Evolutionary conservation across 2,113 vertebrate species (phyloP).

Genomic region (Phainopepla nitens): DNA sequence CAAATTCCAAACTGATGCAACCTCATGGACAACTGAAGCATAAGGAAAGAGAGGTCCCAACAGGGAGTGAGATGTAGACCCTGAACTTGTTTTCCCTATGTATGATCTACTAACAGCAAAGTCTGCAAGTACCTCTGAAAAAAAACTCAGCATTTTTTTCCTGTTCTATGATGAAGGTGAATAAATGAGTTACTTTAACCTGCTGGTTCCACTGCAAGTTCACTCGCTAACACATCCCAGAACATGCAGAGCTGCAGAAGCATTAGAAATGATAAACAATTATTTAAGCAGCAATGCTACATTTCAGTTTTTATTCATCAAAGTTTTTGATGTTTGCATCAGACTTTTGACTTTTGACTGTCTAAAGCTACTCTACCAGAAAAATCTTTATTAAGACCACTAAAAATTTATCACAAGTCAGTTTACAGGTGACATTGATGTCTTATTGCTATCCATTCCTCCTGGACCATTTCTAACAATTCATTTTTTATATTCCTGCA

Average conservation of each 20-base stretch:
- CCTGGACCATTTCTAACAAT: constrained; percentile 62
- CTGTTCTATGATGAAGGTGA: not conserved
- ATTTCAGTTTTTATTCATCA: constrained; percentile 47
- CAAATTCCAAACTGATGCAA: not conserved
- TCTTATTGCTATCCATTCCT: constrained; percentile 74
- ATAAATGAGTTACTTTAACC: not conserved
- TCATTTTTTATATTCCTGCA: constrained; percentile 72
- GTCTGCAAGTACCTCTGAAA: not conserved
- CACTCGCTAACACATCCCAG: not conserved
- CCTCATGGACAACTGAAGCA: not conserved
- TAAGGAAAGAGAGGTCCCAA: not conserved
- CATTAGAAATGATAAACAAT: constrained; percentile 20
- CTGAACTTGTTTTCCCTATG: not conserved
- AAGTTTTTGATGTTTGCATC: constrained; percentile 40
- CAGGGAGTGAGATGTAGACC: not conserved
- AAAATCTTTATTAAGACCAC: constrained; percentile 62
- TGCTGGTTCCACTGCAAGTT: not conserved
- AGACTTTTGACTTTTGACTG: constrained; percentile 66
- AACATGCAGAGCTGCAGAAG: not conserved
- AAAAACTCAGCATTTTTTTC: not conserved
- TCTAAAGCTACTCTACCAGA: constrained; percentile 61
- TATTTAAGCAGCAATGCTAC: not conserved
- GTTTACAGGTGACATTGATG: constrained; percentile 74
- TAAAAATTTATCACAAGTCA: constrained; percentile 74
- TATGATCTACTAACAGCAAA: not conserved